Conservation (phyloP, 2,888 invertebrate genomes). For the Parnassius glacialis region DNA sequence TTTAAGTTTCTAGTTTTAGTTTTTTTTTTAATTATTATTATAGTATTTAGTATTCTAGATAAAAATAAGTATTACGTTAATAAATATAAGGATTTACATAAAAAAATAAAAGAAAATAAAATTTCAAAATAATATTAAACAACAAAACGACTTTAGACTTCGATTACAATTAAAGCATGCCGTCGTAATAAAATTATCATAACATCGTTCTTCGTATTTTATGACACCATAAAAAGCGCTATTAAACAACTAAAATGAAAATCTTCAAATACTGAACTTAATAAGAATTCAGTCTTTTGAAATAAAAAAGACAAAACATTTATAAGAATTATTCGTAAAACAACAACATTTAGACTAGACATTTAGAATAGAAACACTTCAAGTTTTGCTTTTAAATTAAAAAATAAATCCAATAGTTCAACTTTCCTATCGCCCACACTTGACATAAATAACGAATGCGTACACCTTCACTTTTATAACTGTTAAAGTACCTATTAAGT, state of each 20-base stretch:
- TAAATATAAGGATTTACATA: too few relatives aligned
- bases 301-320: slow-evolving; percentile 13
- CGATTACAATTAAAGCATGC: slow-evolving; percentile 24
- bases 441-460: too few relatives aligned
- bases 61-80: too few relatives aligned
- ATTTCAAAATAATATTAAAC: slow-evolving; percentile 14
- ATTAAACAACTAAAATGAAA: slow-evolving; percentile 27
- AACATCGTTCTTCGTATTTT: slow-evolving; percentile 27
- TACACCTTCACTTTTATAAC: too few relatives aligned
- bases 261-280: slow-evolving; percentile 22
- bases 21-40: too few relatives aligned
- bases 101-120: too few relatives aligned
- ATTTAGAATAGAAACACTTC: too few relatives aligned
- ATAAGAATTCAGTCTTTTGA: slow-evolving; percentile 16
- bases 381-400: background rate
- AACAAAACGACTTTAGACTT: slow-evolving; percentile 19
- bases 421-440: too few relatives aligned
- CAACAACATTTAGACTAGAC: background rate
- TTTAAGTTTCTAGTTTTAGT: too few relatives aligned
- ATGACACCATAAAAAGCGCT: slow-evolving; percentile 26
- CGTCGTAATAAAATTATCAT: slow-evolving; percentile 27
- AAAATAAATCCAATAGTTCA: background rate
- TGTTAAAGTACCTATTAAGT: too few relatives aligned
- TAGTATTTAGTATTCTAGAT: too few relatives aligned
- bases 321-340: slow-evolving; percentile 5